Evolutionary conservation across 2,888 invertebrate species (phyloP), one percentile per base, ranked within the genome.

Genomic region (Exephanes ischioxanthus): DNA sequence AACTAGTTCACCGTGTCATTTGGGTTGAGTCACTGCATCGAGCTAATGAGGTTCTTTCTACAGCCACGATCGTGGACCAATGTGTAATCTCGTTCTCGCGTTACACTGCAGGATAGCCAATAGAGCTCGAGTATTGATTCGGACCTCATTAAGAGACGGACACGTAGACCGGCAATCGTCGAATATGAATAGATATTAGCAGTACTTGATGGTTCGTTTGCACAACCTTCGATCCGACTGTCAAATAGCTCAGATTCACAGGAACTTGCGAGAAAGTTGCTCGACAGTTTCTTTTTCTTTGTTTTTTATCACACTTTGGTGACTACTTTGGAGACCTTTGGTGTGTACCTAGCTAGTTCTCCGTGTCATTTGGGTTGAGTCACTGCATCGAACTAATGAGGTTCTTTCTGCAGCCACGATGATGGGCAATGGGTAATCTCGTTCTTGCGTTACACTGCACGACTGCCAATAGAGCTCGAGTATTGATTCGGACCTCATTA

Each of bases 401-500:
- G n/a, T n/a, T n/a, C n/a, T n/a, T n/a, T n/a, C n/a, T n/a, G n/a
- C n/a, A n/a, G 5, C 51, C 51, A 14, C 37, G 7, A 58, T 55
- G 58, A 41, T 61, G 68, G 48, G 68, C 41, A 58, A 45, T 67
- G 37, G 37, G 22, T n/a, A 45, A 68, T 76, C 33, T 16, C 51
- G 51, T 75, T 55, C 22, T 26, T 48, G 5, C 53, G 16, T 66
- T 37, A 6, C 37, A 37, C 22, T 7, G 26, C 4, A 30, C 16
- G 51, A 66, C 53, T 33, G 2, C 6, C 7, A 53, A 37, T 37
- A 37, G 1, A 48, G 22, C 51, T 58, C 48, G 33, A 22, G 58
- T 75, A 61, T 75, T 68, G 70, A 70, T 81, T 75, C 37, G 70
- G 75, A 53, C 61, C 68, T 81, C 68, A 81, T 81, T 81, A 75